Evolutionary conservation across 2,113 vertebrate genomes (phyloP), one percentile per base, ranked within the genome.

Genomic region (Astur gentilis): DNA sequence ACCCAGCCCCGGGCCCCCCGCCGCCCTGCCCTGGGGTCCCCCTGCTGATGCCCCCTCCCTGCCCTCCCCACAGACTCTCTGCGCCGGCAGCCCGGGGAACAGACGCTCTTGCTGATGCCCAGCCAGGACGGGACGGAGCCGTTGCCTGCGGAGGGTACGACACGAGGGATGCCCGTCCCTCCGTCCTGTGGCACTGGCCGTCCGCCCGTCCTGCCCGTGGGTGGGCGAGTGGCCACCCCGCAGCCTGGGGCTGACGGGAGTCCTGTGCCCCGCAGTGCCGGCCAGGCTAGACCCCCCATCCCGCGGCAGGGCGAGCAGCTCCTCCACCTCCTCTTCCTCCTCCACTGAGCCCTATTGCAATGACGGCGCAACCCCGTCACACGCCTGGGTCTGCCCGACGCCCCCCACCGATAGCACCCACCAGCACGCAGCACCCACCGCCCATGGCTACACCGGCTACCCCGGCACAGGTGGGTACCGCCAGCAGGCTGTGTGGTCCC

Each of bases 21-120:
- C 11, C 13, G 1, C n/a, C 69, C 22, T 9, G 2, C 45, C 50
- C 47, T 4, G 11, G 62, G 55, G 22, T 9, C 6, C 4, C 38
- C 83, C 50, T 9, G 5, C 17, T 27, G 25, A n/a, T n/a, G 61
- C 38, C 45, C 32, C 22, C 7, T 75, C 47, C 66, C 49, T 50
- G 10, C 42, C 54, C 49, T 71, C 55, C 50, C 89, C 49, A 1
- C 78, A 98, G 98, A 98, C 54, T 98, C 98, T 6, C 93, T 98
- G 83, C 94, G 97, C 34, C 62, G 42, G 32, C 97, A 93, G 10
- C 16, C 94, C 18, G 65, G 91, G 84, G 72, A 94, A 36, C 94
- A 90, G 67, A 70, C 87, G 78, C 66, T 72, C 18, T 32, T 50
- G 52, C 96, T 75, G 94, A 12, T 89, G 16, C n/a, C 95, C 21